A percentile compares a stretch with the other conserved stretches of the same genome.
Evolutionary conservation across 2,113 vertebrate genomes (phyloP).

Genomic region (Phrynosoma blainvillii): DNA sequence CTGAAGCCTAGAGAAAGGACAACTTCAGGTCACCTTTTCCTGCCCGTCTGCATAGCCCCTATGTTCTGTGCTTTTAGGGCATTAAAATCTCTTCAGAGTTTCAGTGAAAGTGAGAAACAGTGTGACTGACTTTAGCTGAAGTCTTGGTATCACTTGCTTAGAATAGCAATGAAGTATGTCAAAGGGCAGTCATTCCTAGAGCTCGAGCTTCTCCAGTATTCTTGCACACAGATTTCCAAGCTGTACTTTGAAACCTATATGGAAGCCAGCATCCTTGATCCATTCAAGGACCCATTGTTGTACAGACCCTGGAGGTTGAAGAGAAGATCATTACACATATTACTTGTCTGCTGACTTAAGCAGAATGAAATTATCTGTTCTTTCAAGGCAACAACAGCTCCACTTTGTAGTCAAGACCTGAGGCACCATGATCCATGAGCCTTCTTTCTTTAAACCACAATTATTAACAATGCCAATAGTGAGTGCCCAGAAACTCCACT

Average conservation of each 20-base stretch:
- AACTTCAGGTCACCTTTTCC: no score
- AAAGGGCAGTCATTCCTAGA: conserved; percentile 48
- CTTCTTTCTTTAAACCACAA: conserved; percentile 36
- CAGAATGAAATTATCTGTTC: conserved; percentile 57
- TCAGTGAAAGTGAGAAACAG: conserved; percentile 7
- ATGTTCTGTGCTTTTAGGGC: conserved; percentile 12
- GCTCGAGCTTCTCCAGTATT: conserved; percentile 45
- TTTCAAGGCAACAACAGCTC: conserved; percentile 45
- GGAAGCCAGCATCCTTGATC: conserved; percentile 37
- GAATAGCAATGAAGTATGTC: conserved; percentile 42
- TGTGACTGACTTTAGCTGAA: conserved; percentile 31
- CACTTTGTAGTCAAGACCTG: conserved; percentile 7
- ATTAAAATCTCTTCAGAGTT: conserved; percentile 43
- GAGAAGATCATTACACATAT: conserved; percentile 43
- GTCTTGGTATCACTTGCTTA: conserved; percentile 5
- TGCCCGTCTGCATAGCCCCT: not conserved
- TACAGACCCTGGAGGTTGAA: conserved; percentile 55
- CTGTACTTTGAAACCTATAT: conserved; percentile 47
- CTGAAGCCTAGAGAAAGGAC: no score
- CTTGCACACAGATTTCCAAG: conserved; percentile 41
- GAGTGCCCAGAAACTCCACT: conserved; percentile 22
- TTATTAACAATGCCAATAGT: conserved; percentile 28
- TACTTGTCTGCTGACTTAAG: conserved; percentile 42
- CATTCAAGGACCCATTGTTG: conserved; percentile 35
- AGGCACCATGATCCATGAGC: not conserved